Evolutionary conservation across 1,140 invertebrate genomes (phyloP).

Genomic region (Armadillidium nasatum): DNA sequence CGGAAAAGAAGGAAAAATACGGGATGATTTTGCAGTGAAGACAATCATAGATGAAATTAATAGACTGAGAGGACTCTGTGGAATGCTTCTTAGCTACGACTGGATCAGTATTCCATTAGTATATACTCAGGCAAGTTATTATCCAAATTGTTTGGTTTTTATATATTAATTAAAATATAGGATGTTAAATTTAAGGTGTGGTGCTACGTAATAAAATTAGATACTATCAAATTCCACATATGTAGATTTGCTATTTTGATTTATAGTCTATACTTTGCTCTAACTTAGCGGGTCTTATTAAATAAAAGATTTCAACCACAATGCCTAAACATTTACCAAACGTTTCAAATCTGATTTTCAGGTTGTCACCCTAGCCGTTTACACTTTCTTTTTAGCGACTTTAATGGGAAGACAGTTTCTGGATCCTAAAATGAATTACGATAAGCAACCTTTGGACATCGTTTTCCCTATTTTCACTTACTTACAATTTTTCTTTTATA

Average conservation of each 20-base stretch:
- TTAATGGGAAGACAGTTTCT: conserved; percentile 57
- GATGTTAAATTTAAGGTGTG: too few relatives aligned
- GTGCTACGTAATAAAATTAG: too few relatives aligned
- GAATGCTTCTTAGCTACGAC: conserved; percentile 56
- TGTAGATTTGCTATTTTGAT: too few relatives aligned
- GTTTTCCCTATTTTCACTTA: conserved; percentile 85
- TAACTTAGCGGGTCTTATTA: too few relatives aligned
- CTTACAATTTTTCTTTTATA: conserved; percentile 71
- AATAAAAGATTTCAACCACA: too few relatives aligned
- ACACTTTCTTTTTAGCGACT: conserved; percentile 56
- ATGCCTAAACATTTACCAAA: too few relatives aligned
- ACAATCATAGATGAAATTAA: conserved; percentile 53
- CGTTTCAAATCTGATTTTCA: conserved; percentile 38
- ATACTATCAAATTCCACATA: too few relatives aligned
- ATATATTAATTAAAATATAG: too few relatives aligned
- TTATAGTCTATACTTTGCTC: too few relatives aligned
- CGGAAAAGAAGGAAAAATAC: conserved; percentile 57
- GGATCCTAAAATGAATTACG: conserved; percentile 56
- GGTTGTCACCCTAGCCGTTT: conserved; percentile 58
- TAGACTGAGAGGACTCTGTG: conserved; percentile 51
- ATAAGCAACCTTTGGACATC: conserved; percentile 57
- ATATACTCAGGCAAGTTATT: conserved; percentile 55
- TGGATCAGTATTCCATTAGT: conserved; percentile 60
- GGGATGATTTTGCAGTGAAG: conserved; percentile 58
- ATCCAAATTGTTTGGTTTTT: not conserved